Base-by-base conservation (phyloP, 2,888 invertebrate genomes). In the Bellardia bayeri region DNA sequence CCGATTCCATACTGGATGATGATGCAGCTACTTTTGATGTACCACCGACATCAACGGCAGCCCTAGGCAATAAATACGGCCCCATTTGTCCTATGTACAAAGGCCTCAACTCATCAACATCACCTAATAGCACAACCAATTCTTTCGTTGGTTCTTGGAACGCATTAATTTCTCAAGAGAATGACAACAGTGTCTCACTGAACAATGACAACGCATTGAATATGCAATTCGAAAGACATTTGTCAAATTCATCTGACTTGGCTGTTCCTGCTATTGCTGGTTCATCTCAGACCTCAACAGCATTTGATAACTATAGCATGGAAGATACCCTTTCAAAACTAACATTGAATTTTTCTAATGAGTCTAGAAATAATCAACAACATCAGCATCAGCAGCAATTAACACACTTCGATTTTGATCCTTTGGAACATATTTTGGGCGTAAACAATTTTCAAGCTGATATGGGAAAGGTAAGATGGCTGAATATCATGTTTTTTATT, bases 11-110 rank as follows among this genome's bases (percentile, higher is more conserved):
- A 89, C 91, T 95, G 84, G 94, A 95, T 83, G 95, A 96, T 82
- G 96, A 96, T 90, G 95, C 95, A 88, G 82, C 91, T 79, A 96
- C 96, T 30, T 96, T 96, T 91, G 96, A 96, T 90, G 94, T 95
- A 61, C 95, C 95, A 49, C 93, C 95, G 42, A 93, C 95, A 51
- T 89, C 91, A 23, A 82, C 88, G 0, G 71, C 85, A n/a, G 81
- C 91, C 1, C 83, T 90, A 63, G 95, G 95, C 45, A 96, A 95
- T 90, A 96, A 95, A 92, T 96, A 95, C 90, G 96, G 96, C 13
- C 96, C 96, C 9, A 96, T 96, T 89, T 96, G 96, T 76, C 93
- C 94, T n/a, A 93, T 93, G 90, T 92, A 91, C 81, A 90, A 91
- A 89, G 90, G 90, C 7, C 88, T 88, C 51, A 88, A 76, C 45